These are phyloP conservation scores for Drosophila peninsularis DNA, from an alignment of 2,888 invertebrate genomes.

Conservation along the genomic window DNA sequence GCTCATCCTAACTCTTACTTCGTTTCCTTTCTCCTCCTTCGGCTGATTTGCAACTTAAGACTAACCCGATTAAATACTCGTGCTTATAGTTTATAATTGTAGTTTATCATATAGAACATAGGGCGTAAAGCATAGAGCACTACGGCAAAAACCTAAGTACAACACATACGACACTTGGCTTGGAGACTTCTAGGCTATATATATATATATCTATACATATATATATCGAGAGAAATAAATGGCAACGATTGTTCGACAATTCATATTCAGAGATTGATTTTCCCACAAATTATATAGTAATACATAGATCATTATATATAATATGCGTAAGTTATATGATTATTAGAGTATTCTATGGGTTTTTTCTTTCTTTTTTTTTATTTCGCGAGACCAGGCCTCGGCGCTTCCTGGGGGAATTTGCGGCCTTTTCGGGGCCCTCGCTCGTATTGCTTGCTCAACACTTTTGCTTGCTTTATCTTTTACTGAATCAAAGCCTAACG, in stretches of 20 bases:
- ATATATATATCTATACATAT: slow-evolving; percentile 31
- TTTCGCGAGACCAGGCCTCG: slow-evolving; percentile 64
- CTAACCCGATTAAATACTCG: slow-evolving; percentile 37
- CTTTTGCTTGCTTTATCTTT: slow-evolving; percentile 54
- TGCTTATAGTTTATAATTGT: slow-evolving; percentile 29
- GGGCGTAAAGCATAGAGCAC: slow-evolving; percentile 59
- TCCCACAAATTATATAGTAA: slow-evolving; percentile 59
- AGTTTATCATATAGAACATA: slow-evolving; percentile 63
- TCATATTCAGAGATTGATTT: slow-evolving; percentile 75
- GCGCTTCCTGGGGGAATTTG: slow-evolving; percentile 29
- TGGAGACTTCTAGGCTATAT: slow-evolving; percentile 47
- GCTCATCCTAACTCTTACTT: slow-evolving; percentile 49
- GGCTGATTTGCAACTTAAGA: slow-evolving; percentile 51
- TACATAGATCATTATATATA: slow-evolving; percentile 20
- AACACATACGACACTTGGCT: slow-evolving; percentile 67
- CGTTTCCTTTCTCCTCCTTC: neutral
- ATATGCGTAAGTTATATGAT: slow-evolving; percentile 31
- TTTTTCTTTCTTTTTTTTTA: slow-evolving; percentile 10
- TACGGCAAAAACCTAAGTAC: slow-evolving; percentile 72
- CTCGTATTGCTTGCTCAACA: slow-evolving; percentile 84
- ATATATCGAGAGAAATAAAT: slow-evolving; percentile 65
- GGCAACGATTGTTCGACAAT: slow-evolving; percentile 84
- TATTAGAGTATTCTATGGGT: slow-evolving; percentile 33
- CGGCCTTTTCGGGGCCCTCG: slow-evolving; percentile 57
- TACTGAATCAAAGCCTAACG: slow-evolving; percentile 40